A percentile compares a stretch with the other conserved stretches of the same genome.
phyloP scores from a whole-genome alignment of 1,140 invertebrate species.

The Lordiphosa clarofinis region DNA sequence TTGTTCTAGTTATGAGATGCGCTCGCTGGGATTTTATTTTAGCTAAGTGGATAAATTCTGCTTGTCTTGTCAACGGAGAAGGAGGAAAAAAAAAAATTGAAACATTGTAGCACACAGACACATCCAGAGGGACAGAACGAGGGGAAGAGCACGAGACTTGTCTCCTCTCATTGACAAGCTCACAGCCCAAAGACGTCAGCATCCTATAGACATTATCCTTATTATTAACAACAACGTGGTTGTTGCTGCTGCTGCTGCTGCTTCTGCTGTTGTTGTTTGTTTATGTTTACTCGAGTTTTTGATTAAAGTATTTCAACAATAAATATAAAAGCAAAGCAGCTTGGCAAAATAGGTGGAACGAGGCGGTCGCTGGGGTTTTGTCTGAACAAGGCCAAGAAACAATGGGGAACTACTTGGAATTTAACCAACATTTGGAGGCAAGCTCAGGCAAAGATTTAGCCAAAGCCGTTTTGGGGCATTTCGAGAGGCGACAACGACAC shows the following conservation, averaged over 20 bases:
- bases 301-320: conserved; percentile 20
- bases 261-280: conserved; percentile 12
- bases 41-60: conserved; percentile 21
- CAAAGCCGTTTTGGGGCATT: too few species aligned
- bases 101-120: conserved; percentile 3
- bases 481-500: too few species aligned
- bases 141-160: neutral
- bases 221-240: conserved; percentile 12
- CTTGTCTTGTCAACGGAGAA: conserved; percentile 11
- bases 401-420: too few species aligned
- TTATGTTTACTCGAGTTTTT: conserved; percentile 20
- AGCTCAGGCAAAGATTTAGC: too few species aligned
- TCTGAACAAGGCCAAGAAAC: too few species aligned
- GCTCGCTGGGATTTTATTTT: conserved; percentile 18
- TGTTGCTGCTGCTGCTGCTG: neutral
- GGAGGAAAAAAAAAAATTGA: conserved; percentile 7
- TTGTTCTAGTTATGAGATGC: conserved; percentile 12
- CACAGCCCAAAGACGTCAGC: conserved; percentile 16
- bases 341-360: too few species aligned
- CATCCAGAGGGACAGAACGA: neutral
- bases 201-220: conserved; percentile 17
- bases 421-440: too few species aligned
- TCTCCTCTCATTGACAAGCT: conserved; percentile 11
- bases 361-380: too few species aligned
- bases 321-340: conserved; percentile 12